phyloP scores from a whole-genome alignment of 2,888 invertebrate species.

The Eurytoma adleriae region DNA sequence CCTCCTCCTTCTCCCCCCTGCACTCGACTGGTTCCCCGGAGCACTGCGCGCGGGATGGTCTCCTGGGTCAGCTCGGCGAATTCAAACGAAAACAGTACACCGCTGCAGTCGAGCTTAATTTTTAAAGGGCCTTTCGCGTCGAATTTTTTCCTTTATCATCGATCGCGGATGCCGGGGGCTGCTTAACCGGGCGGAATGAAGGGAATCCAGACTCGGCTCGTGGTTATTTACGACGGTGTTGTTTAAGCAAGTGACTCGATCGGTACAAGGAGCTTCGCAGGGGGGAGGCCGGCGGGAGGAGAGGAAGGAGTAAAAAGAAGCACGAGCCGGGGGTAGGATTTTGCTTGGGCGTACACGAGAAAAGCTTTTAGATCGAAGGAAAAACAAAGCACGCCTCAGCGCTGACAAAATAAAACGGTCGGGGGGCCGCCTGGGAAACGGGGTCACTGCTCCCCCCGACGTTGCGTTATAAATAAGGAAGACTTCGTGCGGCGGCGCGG shows the following conservation, averaged over 20 bases:
- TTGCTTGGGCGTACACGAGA: slow-evolving; percentile 39
- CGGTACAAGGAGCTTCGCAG: background rate
- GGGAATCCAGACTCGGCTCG: background rate
- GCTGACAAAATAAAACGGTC: slow-evolving; percentile 40
- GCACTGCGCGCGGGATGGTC: no score
- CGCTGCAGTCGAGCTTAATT: no score
- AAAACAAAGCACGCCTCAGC: slow-evolving; percentile 46
- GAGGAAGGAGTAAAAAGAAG: slow-evolving; percentile 12
- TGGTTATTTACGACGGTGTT: slow-evolving; percentile 34
- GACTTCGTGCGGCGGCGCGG: background rate
- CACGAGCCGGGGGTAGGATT: slow-evolving; percentile 9
- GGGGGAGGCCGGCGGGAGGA: background rate
- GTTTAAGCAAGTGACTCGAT: slow-evolving; percentile 33
- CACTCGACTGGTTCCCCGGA: no score
- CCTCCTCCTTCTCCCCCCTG: no score
- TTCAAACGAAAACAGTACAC: no score
- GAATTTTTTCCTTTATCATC: background rate
- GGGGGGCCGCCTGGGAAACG: slow-evolving; percentile 23
- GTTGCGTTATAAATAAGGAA: slow-evolving; percentile 23
- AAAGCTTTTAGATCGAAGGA: slow-evolving; percentile 56
- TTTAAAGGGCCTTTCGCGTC: no score
- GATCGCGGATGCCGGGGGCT: background rate
- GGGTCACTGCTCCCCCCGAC: slow-evolving; percentile 14
- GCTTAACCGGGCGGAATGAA: slow-evolving; percentile 3
- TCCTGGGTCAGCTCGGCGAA: no score